Base-by-base conservation (phyloP, 2,888 invertebrate genomes). In the Exephanes ischioxanthus region DNA sequence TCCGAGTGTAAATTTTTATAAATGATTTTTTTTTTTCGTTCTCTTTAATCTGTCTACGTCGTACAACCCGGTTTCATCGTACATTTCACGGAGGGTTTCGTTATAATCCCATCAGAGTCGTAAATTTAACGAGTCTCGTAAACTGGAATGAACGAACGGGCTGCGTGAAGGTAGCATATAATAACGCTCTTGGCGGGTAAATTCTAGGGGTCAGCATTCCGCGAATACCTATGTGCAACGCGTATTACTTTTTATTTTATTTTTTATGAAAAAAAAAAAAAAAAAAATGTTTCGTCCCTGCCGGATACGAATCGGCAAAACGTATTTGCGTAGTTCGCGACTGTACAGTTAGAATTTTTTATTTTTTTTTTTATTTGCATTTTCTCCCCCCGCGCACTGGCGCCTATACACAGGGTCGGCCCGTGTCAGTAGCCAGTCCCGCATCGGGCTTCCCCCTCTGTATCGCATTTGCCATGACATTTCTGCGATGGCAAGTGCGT, bases 41-140 rank as follows among this genome's bases (percentile, higher is more conserved):
- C 11, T 9, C 11, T 41, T 41, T 11, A 9, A 11, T 11, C 7
- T 11, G 16, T 22, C 22, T 61, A 30, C 30, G 5, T 26, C 30
- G 5, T 61, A 16, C 19, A 33, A n/a, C 7, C 63, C 61, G 26
- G 26, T 61, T 76, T 19, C 11, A 26, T 22, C 75, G 51, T 51
- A 3, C 48, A 19, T 51, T 66, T 73, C 55, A 11, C 9, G 14
- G 51, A 51, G 66, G 75, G 48, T 51, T 76, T 76, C 63, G 51
- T 76, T 76, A 66, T 51, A 51, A 66, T 33, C 66, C 63, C 75
- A 76, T 76, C 33, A 66, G 63, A 66, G 33, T 37, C 75, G 75
- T 76, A 76, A 76, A 76, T 76, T 76, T 76, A 63, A 76, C 75
- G 75, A 30, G 37, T 5, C 75, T 76, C 75, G 75, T 76, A 76